Conservation (phyloP, 1,140 invertebrate genomes). For the Zophobas morio region DNA sequence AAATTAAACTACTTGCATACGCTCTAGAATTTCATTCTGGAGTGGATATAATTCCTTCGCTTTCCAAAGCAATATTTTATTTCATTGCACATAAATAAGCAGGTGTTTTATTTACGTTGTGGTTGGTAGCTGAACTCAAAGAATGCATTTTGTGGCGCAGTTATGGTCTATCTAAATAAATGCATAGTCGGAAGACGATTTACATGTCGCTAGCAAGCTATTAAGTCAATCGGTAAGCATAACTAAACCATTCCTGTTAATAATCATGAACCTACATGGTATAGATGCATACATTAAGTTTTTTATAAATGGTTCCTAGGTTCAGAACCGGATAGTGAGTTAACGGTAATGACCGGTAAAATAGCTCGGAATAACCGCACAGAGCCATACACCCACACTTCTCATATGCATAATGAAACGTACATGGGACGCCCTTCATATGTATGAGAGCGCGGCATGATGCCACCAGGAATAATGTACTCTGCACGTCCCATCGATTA, state of each 20-base stretch:
- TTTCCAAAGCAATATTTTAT: conserved; percentile 7
- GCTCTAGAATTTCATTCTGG: conserved; percentile 7
- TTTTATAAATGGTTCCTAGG: not conserved
- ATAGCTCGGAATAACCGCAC: conserved; percentile 30
- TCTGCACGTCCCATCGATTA: conserved; percentile 52
- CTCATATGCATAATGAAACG: conserved; percentile 56
- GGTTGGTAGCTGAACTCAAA: conserved; percentile 14
- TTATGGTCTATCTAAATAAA: conserved; percentile 33
- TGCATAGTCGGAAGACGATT: conserved; percentile 13
- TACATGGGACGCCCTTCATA: conserved; percentile 51
- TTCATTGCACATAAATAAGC: conserved; percentile 3
- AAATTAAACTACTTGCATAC: conserved; percentile 15
- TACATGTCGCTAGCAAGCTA: conserved; percentile 17
- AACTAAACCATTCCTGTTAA: not conserved
- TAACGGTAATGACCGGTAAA: conserved; percentile 46
- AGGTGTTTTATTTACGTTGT: conserved; percentile 16
- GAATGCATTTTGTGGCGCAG: conserved; percentile 18
- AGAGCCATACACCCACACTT: conserved; percentile 52
- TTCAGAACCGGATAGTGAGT: conserved; percentile 36
- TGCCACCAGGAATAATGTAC: conserved; percentile 52
- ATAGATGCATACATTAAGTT: conserved; percentile 4
- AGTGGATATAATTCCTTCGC: not conserved
- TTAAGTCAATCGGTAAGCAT: conserved; percentile 26
- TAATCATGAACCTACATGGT: not conserved
- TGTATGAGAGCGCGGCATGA: conserved; percentile 52